Base-by-base conservation (phyloP, 2,888 invertebrate species). In the Polietes domitor region DNA sequence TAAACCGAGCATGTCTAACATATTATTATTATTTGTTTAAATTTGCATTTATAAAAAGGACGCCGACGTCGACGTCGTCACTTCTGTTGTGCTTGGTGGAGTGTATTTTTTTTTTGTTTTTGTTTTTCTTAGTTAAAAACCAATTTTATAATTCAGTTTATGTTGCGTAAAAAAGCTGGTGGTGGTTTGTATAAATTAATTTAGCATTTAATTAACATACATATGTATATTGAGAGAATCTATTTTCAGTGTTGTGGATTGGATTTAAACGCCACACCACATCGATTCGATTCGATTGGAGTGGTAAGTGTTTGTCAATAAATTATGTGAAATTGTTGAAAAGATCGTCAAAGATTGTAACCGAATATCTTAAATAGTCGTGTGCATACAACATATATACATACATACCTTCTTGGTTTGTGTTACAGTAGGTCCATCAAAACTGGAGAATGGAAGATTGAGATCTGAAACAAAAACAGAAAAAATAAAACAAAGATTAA, bases 161-260 rank as follows among this genome's bases (percentile, higher is more conserved):
- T 41, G 32, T 63, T 47, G 61, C 61, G 43, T 47, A 43, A 73
- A 26, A 58, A 37, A 19, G 37, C 3, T 21, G 55, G 5, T 28
- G 32, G 26, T 50, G 12, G 19, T 26, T 32, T 50, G 21, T 9
- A 37, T 21, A 47, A 41, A 68, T 32, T 73, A 17, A 32, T 28
- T 80, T 75, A 32, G 37, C 53, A 76, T 80, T 76, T 43, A 63
- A 76, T 80, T 76, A 43, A 17, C 76, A 76, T 80, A 74, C 43
- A 21, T 55, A 55, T 55, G 55, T 32, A 17, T 61, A 28, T 61
- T 61, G 17, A 61, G 24, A 61, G 61, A 61, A 61, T 61, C 32
- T 61, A 26, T 61, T 61, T 12, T 47, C 53, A 21, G 21, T 9
- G 10, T 55, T 19, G n/a, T 55, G 19, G 53, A 19, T 6, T 24